phyloP scores from a whole-genome alignment of 2,797 vertebrate genomes.

The Hephaestus fuliginosus region DNA sequence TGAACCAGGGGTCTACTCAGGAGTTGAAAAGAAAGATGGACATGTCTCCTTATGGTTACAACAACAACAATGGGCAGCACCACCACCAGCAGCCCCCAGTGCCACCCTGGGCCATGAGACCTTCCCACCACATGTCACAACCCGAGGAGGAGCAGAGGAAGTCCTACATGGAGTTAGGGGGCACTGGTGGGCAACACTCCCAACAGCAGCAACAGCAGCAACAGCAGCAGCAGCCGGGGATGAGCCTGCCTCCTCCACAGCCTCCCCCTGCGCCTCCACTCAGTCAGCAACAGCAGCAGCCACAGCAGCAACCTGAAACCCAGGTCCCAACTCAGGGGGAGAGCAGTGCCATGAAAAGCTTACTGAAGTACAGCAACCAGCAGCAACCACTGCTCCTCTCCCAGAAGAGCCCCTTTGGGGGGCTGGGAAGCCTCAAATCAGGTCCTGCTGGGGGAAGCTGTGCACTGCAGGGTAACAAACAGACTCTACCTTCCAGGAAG shows the following conservation, averaged over 20 bases:
- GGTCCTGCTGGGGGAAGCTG: slow-evolving; percentile 91
- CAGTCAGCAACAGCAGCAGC: slow-evolving; percentile 81
- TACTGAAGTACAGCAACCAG: slow-evolving; percentile 96
- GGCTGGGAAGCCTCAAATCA: slow-evolving; percentile 91
- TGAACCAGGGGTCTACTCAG: slow-evolving; percentile 78
- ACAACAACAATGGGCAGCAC: slow-evolving; percentile 85
- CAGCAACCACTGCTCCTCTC: slow-evolving; percentile 89
- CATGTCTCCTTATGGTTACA: slow-evolving; percentile 89
- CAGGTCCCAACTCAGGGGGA: slow-evolving; percentile 86
- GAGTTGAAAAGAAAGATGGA: slow-evolving; percentile 93
- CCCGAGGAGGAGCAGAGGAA: slow-evolving; percentile 88
- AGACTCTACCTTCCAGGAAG: slow-evolving; percentile 85
- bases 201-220: slow-evolving; percentile 77
- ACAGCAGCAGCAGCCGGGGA: slow-evolving; percentile 70
- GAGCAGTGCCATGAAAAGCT: slow-evolving; percentile 94
- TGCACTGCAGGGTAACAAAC: slow-evolving; percentile 89
- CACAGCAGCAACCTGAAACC: slow-evolving; percentile 81
- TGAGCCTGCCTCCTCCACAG: slow-evolving; percentile 82
- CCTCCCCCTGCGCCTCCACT: slow-evolving; percentile 72
- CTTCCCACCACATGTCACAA: slow-evolving; percentile 88
- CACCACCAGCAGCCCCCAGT: slow-evolving; percentile 86
- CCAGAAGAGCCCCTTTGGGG: slow-evolving; percentile 93
- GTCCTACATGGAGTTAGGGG: slow-evolving; percentile 92
- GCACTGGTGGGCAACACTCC: slow-evolving; percentile 80
- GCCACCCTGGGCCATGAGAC: slow-evolving; percentile 84